Percentiles rank a stretch among this genome's conserved stretches.
phyloP scores from a whole-genome alignment of 2,113 vertebrate genomes.

The Lagenorhynchus albirostris region DNA sequence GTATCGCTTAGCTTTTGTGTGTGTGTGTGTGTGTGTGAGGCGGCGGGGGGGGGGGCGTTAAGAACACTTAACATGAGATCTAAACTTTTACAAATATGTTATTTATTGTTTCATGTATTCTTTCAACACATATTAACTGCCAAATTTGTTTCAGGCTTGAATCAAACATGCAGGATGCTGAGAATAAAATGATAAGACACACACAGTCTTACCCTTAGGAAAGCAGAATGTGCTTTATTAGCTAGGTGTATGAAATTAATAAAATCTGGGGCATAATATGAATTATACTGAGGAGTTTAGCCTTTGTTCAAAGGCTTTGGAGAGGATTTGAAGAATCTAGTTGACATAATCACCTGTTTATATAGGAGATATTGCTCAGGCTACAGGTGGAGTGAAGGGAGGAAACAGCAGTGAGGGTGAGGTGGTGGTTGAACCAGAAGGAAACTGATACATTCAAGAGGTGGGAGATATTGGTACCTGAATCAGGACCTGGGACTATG shows the following conservation, averaged over 20 bases:
- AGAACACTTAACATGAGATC: neutral
- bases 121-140: slow-evolving; percentile 3
- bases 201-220: neutral
- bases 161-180: neutral
- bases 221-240: neutral
- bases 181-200: neutral
- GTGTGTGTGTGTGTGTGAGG: neutral
- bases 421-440: neutral
- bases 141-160: neutral
- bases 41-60: neutral
- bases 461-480: neutral
- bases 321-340: neutral
- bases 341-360: neutral
- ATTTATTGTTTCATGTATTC: neutral
- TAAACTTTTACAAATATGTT: neutral
- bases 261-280: neutral
- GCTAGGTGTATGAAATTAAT: neutral
- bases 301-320: neutral
- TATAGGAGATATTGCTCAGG: neutral
- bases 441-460: neutral
- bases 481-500: neutral
- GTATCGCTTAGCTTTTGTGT: neutral
- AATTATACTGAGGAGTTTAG: neutral
- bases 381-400: neutral
- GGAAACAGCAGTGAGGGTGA: too few species aligned